These are phyloP conservation scores for Campylomormyrus numenius DNA, from an alignment of 2,113 vertebrate genomes.

Conservation along the genomic window DNA sequence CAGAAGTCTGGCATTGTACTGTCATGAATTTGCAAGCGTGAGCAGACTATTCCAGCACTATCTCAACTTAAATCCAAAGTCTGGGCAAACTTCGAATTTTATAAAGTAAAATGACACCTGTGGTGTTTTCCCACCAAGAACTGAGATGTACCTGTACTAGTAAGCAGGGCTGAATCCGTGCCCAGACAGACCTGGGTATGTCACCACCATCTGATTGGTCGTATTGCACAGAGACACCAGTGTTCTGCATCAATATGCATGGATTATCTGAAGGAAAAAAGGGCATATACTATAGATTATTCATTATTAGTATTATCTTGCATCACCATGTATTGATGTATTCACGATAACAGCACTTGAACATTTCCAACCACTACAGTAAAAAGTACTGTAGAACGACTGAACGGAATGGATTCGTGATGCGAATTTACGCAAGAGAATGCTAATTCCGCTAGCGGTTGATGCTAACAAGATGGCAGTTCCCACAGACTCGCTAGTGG, in stretches of 20 bases:
- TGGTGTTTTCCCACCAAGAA: background rate
- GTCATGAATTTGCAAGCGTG: background rate
- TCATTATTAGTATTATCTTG: too few species aligned
- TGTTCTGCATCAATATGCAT: background rate
- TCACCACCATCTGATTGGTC: background rate
- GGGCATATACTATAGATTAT: too few species aligned
- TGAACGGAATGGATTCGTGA: background rate
- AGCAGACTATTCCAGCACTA: background rate
- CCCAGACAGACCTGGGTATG: background rate
- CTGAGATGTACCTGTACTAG: background rate
- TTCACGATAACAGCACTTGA: too few species aligned
- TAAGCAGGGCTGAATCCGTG: background rate
- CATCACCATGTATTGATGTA: too few species aligned
- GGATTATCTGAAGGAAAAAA: background rate
- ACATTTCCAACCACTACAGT: background rate
- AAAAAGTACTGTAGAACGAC: background rate
- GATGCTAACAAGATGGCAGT: background rate
- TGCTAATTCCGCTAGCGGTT: background rate
- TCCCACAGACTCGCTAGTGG: background rate
- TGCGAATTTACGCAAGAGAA: background rate
- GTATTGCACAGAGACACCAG: background rate
- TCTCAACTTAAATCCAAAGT: background rate
- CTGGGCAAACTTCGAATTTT: background rate
- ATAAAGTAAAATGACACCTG: background rate
- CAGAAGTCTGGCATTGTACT: background rate